Percentiles rank a stretch among this genome's conserved stretches.
Conservation (phyloP, 2,797 vertebrate genomes). For the Trichosurus vulpecula region DNA sequence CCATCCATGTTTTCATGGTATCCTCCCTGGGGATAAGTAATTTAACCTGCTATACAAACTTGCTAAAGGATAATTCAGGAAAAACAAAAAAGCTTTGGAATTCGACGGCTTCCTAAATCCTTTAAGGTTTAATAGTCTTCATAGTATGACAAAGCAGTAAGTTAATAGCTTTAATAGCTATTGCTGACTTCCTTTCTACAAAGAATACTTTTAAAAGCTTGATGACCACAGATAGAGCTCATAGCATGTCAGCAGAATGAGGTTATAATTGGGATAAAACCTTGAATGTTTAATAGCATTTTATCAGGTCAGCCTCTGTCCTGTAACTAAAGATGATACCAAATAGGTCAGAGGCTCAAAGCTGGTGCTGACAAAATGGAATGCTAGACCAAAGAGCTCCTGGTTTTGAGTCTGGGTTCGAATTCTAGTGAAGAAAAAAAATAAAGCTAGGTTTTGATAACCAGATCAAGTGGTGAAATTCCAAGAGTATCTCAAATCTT, state of each 20-base stretch:
- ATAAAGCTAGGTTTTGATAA: slow-evolving; percentile 25
- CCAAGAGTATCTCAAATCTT: background rate
- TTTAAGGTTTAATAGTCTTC: slow-evolving; percentile 38
- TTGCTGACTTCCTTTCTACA: slow-evolving; percentile 17
- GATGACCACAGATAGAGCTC: slow-evolving; percentile 45
- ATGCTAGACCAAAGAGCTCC: slow-evolving; percentile 2
- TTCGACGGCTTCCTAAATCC: slow-evolving; percentile 19
- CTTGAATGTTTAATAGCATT: slow-evolving; percentile 24
- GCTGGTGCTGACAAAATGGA: background rate
- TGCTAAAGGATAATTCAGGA: background rate
- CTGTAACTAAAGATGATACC: slow-evolving; percentile 12
- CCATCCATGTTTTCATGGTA: background rate
- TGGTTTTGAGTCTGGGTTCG: background rate
- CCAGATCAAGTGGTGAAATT: background rate
- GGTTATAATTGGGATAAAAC: slow-evolving; percentile 26
- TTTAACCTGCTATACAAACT: slow-evolving; percentile 48
- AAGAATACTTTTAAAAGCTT: slow-evolving; percentile 41
- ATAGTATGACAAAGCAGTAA: slow-evolving; percentile 10
- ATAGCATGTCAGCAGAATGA: slow-evolving; percentile 14
- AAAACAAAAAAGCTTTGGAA: slow-evolving; percentile 42
- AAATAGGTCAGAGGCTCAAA: slow-evolving; percentile 13
- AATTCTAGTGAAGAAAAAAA: background rate
- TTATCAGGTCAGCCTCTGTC: slow-evolving; percentile 19
- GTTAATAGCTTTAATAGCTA: slow-evolving; percentile 23
- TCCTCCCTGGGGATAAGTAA: slow-evolving; percentile 27